Evolutionary conservation across 2,888 invertebrate genomes (phyloP).

Genomic region (Lithophane leautieri): DNA sequence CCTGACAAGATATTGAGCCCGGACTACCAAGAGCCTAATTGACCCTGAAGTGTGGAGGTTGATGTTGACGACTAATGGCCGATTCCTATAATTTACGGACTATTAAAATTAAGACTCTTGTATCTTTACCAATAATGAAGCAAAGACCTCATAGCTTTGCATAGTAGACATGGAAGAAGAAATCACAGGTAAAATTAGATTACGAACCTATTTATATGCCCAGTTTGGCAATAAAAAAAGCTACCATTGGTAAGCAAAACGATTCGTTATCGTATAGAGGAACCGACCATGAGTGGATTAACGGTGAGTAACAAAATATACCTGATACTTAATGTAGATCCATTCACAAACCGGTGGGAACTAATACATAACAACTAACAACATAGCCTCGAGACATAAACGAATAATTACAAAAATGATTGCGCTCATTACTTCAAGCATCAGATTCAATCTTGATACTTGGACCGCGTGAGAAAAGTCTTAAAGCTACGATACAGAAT

Average conservation of each 20-base stretch:
- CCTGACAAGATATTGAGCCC: background rate
- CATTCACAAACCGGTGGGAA: constrained; percentile 60
- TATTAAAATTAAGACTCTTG: too few relatives aligned
- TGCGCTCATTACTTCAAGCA: constrained; percentile 64
- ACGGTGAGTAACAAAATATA: constrained; percentile 21
- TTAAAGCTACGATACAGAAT: constrained; percentile 72
- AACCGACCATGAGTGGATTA: background rate
- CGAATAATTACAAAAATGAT: constrained; percentile 69
- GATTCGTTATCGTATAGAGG: too few relatives aligned
- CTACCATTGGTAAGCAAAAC: too few relatives aligned
- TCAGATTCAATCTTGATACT: constrained; percentile 68
- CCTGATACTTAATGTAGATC: constrained; percentile 45
- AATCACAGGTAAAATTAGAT: too few relatives aligned
- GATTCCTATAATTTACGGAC: too few relatives aligned
- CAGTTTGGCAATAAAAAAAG: too few relatives aligned
- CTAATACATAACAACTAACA: constrained; percentile 57
- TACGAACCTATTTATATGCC: too few relatives aligned
- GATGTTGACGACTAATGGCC: background rate
- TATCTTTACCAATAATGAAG: too few relatives aligned
- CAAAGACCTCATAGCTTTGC: too few relatives aligned
- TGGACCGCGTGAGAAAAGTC: constrained; percentile 77
- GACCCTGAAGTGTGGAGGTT: background rate
- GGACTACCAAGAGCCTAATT: background rate
- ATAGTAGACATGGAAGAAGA: too few relatives aligned
- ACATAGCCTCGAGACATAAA: constrained; percentile 65